Evolutionary conservation across 2,797 vertebrate species (phyloP), one percentile per base, ranked within the genome.

Genomic region (Pseudochaenichthys georgianus): DNA sequence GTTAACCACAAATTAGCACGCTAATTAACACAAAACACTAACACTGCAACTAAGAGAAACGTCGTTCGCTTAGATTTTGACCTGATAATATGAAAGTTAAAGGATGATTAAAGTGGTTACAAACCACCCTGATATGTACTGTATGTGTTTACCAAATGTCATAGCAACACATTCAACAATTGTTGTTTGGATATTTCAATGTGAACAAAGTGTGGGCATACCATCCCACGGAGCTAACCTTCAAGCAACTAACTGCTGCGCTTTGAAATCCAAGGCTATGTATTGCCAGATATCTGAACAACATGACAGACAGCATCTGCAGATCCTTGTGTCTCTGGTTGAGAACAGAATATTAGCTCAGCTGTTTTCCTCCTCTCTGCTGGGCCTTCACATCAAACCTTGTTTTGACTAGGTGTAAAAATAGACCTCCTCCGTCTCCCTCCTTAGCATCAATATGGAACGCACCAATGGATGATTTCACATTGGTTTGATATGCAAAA

Each of bases 321-420:
- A 79, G 55, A 38, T 38, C 6, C 7, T 11, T 42, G 51, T 57
- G 51, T 54, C 60, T 78, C 46, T 60, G 51, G 64, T 55, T 79
- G 70, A 76, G 71, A 85, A 51, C 19, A 41, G 59, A 55, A 53
- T 13, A 64, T 77, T 69, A 67, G 28, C 68, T 54, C 59, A 62
- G 46, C 65, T 66, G 41, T 43, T 59, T 38, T 68, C 23, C 47
- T 48, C 38, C 59, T 60, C 75, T 86, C 80, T 13, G 21, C 54
- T 54, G 70, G 71, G 75, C 68, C 77, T 76, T 71, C 61, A 71
- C 70, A 80, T 89, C 83, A 88, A 83, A 82, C 70, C 62, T 10
- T 85, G 78, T 84, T 87, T 84, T 71, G 71, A 65, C 75, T 89
- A 64, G 45, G 70, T 82, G 68, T 87, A 87, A 90, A 93, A 93